Conservation (phyloP, 2,888 invertebrate genomes). For the Automeris io region DNA sequence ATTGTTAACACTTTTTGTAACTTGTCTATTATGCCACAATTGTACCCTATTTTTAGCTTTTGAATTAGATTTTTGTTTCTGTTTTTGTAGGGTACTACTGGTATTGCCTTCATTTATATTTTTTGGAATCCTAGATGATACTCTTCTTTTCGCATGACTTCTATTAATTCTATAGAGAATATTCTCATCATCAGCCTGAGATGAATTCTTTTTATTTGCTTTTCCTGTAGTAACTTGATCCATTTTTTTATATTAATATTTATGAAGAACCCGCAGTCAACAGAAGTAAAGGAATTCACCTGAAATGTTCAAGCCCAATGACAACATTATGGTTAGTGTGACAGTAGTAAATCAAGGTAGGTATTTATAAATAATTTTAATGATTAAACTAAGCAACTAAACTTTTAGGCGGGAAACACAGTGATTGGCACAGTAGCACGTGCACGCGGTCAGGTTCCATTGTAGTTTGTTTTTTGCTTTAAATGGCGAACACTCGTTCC, state of each 20-base stretch:
- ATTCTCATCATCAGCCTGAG: constrained; percentile 63
- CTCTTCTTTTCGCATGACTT: constrained; percentile 39
- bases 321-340: no score
- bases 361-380: no score
- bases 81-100: constrained; percentile 52
- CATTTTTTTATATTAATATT: constrained; percentile 25
- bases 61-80: constrained; percentile 45
- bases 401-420: no score
- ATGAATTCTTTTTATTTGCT: constrained; percentile 42
- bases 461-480: no score
- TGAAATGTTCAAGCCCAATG: no score
- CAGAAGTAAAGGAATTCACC: constrained; percentile 5
- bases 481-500: no score
- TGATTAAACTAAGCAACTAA: no score
- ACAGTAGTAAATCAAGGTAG: no score
- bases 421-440: no score
- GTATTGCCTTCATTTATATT: constrained; percentile 43
- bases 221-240: constrained; percentile 34
- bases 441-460: no score
- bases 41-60: constrained; percentile 67
- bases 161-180: constrained; percentile 59
- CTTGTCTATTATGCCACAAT: constrained; percentile 63
- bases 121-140: constrained; percentile 31
- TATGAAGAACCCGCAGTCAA: background rate
- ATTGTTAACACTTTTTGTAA: constrained; percentile 34